phyloP scores from a whole-genome alignment of 2,113 vertebrate genomes.

The Mustela lutreola region DNA sequence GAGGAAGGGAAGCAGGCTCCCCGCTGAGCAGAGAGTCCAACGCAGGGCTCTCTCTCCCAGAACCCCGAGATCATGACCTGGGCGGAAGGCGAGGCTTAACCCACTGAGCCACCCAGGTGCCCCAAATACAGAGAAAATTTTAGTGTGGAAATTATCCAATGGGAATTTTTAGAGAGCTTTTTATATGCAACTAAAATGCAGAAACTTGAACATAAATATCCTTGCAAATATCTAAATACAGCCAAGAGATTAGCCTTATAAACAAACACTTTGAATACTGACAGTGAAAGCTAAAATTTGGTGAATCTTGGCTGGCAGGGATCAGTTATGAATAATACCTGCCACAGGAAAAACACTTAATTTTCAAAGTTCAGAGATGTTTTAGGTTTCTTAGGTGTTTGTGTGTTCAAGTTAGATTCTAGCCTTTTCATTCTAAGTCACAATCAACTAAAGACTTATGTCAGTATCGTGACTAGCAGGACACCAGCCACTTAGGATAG shows the following conservation, averaged over 20 bases:
- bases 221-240: conserved; percentile 12
- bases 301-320: not conserved
- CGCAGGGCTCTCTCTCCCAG: too few relatives aligned
- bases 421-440: conserved; percentile 36
- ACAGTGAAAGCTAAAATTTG: conserved; percentile 8
- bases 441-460: not conserved
- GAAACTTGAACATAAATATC: conserved; percentile 3
- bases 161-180: conserved; percentile 11
- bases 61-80: too few relatives aligned
- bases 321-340: not conserved
- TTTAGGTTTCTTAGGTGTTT: not conserved
- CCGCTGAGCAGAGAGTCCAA: too few relatives aligned
- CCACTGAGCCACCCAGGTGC: too few relatives aligned
- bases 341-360: not conserved
- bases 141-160: not conserved
- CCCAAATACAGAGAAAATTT: conserved; percentile 32
- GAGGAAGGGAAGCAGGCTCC: too few relatives aligned
- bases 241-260: not conserved
- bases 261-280: not conserved
- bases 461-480: not conserved
- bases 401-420: conserved; percentile 23
- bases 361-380: not conserved
- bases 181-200: conserved; percentile 19
- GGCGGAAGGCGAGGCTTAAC: too few relatives aligned
- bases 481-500: not conserved